Evolutionary conservation across 1,140 invertebrate species (phyloP), one percentile per base, ranked within the genome.

Genomic region (Habropoda laboriosa): DNA sequence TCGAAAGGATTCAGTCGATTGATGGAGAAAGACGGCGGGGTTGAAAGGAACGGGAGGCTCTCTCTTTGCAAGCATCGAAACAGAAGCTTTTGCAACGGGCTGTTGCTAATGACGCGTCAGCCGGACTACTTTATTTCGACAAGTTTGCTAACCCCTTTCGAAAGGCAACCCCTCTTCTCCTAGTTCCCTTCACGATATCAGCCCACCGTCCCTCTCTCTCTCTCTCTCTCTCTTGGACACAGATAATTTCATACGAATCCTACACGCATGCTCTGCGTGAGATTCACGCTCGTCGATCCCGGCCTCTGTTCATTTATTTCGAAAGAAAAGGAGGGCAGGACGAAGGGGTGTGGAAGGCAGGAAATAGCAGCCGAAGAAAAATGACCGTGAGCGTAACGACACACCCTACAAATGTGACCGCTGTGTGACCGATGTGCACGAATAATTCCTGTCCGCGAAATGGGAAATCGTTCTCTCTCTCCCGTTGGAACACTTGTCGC

Each of bases 221-320:
- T n/a, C n/a, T n/a, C n/a, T n/a, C n/a, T n/a, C n/a, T n/a, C n/a
- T n/a, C n/a, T n/a, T n/a, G n/a, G n/a, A 21, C 58, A 67, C 75
- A 74, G 74, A 86, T 85, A 82, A 86, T 86, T 82, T 85, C 82
- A 67, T 58, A 68, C 40, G 74, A 60, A 85, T 79, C 79, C 53
- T 63, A 47, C 63, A 85, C 49, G 79, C 61, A 63, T 72, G 58
- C 53, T 27, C 51, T 18, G 72, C 82, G 78, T 81, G 79, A 85
- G 70, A 79, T 55, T 79, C 63, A 47, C 57, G 64, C 53, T 63
- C 74, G 58, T 71, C 42, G 67, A 74, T 71, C 30, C 70, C 35
- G 47, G 3, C 6, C 32, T 27, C 27, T 38, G 45, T 57, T 81
- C 58, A 24, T 86, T 79, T 82, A 49, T 66, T 45, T 32, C 63